These are phyloP conservation scores for Griposia aprilina DNA, from an alignment of 2,888 invertebrate genomes.

Conservation along the genomic window DNA sequence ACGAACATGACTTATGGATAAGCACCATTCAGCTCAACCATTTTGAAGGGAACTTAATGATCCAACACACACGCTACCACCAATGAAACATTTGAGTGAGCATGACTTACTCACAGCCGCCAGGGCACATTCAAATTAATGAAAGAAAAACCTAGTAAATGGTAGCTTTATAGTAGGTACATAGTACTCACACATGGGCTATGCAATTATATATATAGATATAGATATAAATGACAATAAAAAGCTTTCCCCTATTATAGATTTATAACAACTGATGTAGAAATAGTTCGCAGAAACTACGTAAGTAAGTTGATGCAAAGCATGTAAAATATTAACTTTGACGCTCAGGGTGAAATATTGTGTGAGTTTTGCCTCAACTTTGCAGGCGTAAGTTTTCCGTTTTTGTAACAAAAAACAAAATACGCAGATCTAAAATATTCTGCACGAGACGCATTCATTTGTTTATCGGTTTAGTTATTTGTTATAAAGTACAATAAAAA, in stretches of 20 bases:
- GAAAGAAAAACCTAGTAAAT: no score
- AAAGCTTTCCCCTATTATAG: background rate
- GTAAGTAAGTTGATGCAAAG: conserved; percentile 29
- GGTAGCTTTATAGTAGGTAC: no score
- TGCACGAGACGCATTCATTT: background rate
- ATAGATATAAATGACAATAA: background rate
- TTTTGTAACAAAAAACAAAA: conserved; percentile 1
- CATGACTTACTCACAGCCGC: no score
- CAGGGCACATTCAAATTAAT: no score
- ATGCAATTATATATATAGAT: background rate
- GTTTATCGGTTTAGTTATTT: background rate
- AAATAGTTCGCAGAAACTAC: conserved; percentile 18
- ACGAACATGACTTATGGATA: no score
- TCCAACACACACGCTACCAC: no score
- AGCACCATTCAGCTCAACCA: no score
- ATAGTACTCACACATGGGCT: no score
- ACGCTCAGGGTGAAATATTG: conserved; percentile 39
- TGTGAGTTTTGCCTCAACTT: conserved; percentile 29
- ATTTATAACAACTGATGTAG: background rate
- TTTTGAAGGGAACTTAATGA: no score
- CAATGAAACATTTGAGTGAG: no score
- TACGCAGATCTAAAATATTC: background rate
- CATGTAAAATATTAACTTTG: conserved; percentile 41
- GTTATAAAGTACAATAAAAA: background rate
- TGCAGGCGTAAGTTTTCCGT: background rate